Evolutionary conservation across 2,888 invertebrate species (phyloP).

Genomic region (Stenichneumon culpator): DNA sequence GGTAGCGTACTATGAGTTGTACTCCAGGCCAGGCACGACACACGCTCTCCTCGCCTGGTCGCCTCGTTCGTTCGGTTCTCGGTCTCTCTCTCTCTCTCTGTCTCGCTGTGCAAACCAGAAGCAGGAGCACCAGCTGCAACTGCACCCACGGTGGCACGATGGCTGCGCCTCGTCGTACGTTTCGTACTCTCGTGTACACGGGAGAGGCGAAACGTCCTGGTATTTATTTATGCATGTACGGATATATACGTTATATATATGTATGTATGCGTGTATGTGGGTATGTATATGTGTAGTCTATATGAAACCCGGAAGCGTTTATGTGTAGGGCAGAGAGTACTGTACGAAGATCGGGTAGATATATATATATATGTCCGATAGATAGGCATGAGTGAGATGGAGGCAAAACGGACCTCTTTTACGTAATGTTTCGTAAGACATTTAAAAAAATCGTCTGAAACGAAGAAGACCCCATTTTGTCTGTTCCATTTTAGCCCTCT

Average conservation of each 20-base stretch:
- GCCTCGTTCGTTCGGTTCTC: slow-evolving; percentile 44
- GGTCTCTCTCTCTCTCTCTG: slow-evolving; percentile 3
- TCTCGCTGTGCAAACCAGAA: slow-evolving; percentile 5
- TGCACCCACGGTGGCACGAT: slow-evolving; percentile 44
- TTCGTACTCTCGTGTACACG: background rate
- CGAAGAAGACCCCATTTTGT: too few species aligned
- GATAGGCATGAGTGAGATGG: too few species aligned
- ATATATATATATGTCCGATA: slow-evolving; percentile 5
- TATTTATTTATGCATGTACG: slow-evolving; percentile 27
- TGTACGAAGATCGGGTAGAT: slow-evolving; percentile 31
- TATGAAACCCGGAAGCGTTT: slow-evolving; percentile 5
- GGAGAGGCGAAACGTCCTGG: slow-evolving; percentile 14
- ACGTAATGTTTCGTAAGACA: too few species aligned
- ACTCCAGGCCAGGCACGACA: slow-evolving; percentile 75
- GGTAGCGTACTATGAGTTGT: slow-evolving; percentile 82
- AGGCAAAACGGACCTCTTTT: too few species aligned
- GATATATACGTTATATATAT: background rate
- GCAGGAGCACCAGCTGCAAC: slow-evolving; percentile 48
- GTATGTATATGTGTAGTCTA: background rate
- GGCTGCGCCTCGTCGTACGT: slow-evolving; percentile 23
- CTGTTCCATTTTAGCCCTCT: background rate
- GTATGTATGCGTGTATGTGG: background rate
- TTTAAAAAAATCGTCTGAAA: too few species aligned
- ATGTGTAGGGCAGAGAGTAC: background rate
- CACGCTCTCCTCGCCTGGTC: slow-evolving; percentile 65